Conservation (phyloP, 2,797 vertebrate genomes). For the Pelobates cultripes region DNA sequence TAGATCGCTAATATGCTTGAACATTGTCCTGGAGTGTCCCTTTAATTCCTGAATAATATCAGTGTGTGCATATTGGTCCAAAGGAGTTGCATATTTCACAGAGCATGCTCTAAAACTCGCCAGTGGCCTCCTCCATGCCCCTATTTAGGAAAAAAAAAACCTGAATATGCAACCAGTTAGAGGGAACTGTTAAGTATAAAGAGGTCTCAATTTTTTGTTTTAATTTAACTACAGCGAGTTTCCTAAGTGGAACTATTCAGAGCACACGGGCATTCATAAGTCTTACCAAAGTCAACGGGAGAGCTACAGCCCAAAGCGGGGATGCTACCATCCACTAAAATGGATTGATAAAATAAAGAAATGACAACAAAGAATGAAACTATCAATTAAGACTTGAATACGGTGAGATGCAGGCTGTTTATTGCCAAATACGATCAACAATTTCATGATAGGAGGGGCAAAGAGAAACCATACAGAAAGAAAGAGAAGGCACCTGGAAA, state of each 20-base stretch:
- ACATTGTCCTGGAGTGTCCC: not conserved
- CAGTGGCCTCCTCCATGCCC: not conserved
- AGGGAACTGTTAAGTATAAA: constrained; percentile 10
- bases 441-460: not conserved
- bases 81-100: not conserved
- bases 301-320: constrained; percentile 75
- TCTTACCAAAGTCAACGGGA: constrained; percentile 79
- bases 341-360: constrained; percentile 63
- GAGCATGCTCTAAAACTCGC: not conserved
- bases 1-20: too few species aligned
- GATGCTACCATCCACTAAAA: constrained; percentile 74
- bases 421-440: not conserved
- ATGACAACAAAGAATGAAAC: constrained; percentile 44
- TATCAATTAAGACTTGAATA: not conserved
- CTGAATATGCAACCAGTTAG: constrained; percentile 16
- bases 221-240: constrained; percentile 55
- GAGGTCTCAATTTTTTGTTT: constrained; percentile 33
- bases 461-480: not conserved
- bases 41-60: not conserved
- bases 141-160: constrained; percentile 3
- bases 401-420: not conserved
- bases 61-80: not conserved
- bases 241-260: constrained; percentile 30
- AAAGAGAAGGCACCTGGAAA: not conserved
- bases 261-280: constrained; percentile 50